Evolutionary conservation across 2,888 invertebrate species (phyloP), one percentile per base, ranked within the genome.

Genomic region (Agrenia bidenticulata): DNA sequence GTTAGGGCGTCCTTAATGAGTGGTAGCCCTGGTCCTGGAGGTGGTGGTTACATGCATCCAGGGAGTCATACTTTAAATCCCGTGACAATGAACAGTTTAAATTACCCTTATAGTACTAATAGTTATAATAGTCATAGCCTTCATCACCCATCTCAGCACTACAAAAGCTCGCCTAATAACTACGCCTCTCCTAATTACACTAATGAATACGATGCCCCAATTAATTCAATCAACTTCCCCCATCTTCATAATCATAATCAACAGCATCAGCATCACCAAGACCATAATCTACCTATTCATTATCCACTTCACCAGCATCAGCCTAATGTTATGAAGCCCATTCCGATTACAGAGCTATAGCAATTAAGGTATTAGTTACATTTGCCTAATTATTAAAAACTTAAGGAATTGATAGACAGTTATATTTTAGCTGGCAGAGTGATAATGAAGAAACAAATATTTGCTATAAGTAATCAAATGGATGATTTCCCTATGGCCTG

Each of bases 291-390:
- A 17, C 70, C 70, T 54, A 70, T 70, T 64, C 70, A 70, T 59
- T 70, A 67, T 53, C 67, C 70, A 45, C 57, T 70, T 26, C 70
- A 70, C 50, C 64, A 64, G 55, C 70, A 70, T 59, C 67, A 64
- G 37, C 60, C 65, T 56, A 45, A 45, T n/a, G 15, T 45, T 17
- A 64, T 67, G 13, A 76, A 73, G 64, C 73, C 74, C 23, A 76
- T 76, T 50, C 75, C 74, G 9, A 73, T 76, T 39, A 74, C 74
- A 21, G 75, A 74, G 65, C 70, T 76, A 15, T 74, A 75, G 72
- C 72, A 67, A 67, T 69, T 70, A 73, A 70, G 68, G 63, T 73
- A 70, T 54, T 70, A 70, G 64, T 32, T 32, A 32, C 32, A 32
- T 32, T 32, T 32, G 32, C 32, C 32, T 32, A 32, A 32, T 32